A percentile compares a stretch with the other conserved stretches of the same genome.
phyloP scores from a whole-genome alignment of 2,797 vertebrate species.

The Vipera latastei region DNA sequence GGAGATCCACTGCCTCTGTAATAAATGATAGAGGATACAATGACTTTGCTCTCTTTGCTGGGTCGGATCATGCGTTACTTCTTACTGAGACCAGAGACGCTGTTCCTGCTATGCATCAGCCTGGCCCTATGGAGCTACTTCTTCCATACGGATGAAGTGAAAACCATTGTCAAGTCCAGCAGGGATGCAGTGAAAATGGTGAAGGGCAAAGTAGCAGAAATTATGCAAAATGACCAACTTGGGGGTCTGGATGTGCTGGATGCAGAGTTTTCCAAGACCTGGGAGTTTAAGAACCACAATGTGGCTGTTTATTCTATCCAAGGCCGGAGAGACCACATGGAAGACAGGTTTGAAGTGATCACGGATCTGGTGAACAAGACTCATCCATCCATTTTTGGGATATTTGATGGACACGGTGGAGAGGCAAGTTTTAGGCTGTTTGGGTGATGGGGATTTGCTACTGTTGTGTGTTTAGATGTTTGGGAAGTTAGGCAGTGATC shows the following conservation, averaged over 20 bases:
- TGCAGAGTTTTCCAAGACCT: constrained; percentile 97
- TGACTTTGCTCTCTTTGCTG: constrained; percentile 98
- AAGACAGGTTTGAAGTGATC: constrained; percentile 95
- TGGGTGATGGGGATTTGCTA: background rate
- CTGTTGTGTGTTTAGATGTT: background rate
- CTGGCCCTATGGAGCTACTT: constrained; percentile 99
- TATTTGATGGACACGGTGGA: constrained; percentile 97
- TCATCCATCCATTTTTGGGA: constrained; percentile 95
- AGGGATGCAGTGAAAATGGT: constrained; percentile 99
- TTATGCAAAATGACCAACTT: constrained; percentile 95
- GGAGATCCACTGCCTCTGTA: constrained; percentile 72
- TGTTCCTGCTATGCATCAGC: constrained; percentile 97
- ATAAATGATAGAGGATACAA: constrained; percentile 97
- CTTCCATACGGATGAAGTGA: constrained; percentile 99
- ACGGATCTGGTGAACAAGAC: constrained; percentile 92
- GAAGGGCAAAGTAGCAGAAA: constrained; percentile 98
- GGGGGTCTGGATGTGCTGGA: constrained; percentile 91
- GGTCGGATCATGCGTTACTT: constrained; percentile 99
- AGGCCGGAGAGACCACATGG: constrained; percentile 98
- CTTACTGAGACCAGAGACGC: constrained; percentile 96
- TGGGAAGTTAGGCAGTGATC: background rate
- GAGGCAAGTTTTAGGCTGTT: constrained; percentile 80
- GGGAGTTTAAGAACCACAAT: constrained; percentile 95
- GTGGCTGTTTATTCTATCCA: constrained; percentile 98
- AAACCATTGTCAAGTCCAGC: constrained; percentile 98